A percentile compares a stretch with the other conserved stretches of the same genome.
Conservation (phyloP, 2,888 invertebrate genomes). For the Macrosiphum euphorbiae region DNA sequence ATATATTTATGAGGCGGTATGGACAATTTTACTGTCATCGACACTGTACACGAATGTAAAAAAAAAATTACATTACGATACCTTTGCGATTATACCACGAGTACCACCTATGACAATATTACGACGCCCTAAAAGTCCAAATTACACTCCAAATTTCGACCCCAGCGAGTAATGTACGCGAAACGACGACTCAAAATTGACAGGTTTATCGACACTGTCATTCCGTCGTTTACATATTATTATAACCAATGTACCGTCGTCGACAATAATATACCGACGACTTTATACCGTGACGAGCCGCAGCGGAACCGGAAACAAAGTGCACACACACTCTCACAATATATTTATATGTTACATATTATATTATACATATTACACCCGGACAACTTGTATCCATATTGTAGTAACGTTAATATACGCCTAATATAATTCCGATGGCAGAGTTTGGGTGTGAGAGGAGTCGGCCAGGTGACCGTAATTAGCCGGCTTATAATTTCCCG, state of each 20-base stretch:
- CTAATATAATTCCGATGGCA: not conserved
- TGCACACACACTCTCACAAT: too few species aligned
- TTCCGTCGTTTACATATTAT: not conserved
- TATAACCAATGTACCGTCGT: not conserved
- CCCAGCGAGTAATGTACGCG: not conserved
- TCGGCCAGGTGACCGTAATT: constrained; percentile 21
- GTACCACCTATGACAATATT: too few species aligned
- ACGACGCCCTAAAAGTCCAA: not conserved
- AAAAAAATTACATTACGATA: not conserved
- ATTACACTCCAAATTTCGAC: not conserved
- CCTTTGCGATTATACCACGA: not conserved
- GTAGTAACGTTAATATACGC: not conserved
- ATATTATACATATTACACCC: not conserved
- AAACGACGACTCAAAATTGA: not conserved
- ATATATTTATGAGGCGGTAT: not conserved
- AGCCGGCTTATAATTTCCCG: constrained; percentile 27
- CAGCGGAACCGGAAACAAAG: constrained; percentile 29
- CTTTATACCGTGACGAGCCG: constrained; percentile 16
- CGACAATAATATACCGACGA: not conserved
- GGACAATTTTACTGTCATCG: not conserved
- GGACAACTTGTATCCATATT: not conserved
- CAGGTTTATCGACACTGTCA: not conserved
- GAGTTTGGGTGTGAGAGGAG: not conserved
- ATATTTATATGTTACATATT: too few species aligned
- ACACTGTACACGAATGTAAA: not conserved